These are phyloP conservation scores for Sebastes minor DNA, from an alignment of 2,797 vertebrate species.

Conservation along the genomic window DNA sequence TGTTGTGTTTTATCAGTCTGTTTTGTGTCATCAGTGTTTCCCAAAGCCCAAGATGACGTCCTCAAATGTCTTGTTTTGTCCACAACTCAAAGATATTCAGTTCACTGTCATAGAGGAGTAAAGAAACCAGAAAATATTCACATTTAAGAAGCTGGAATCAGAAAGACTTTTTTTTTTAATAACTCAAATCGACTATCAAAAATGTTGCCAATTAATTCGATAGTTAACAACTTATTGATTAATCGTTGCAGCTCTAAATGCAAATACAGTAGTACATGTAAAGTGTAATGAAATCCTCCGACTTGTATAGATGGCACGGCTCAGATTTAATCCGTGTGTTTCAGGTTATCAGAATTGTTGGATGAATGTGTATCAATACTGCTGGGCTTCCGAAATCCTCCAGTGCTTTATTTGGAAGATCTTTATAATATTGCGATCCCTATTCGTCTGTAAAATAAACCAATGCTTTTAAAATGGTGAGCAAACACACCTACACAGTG, in stretches of 20 bases:
- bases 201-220: rapidly evolving
- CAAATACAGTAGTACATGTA: not conserved
- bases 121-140: no score
- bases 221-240: no score
- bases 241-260: not conserved
- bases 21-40: no score
- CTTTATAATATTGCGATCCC: not conserved
- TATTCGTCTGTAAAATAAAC: not conserved
- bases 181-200: rapidly evolving
- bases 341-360: not conserved
- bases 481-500: not conserved
- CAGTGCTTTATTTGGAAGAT: not conserved
- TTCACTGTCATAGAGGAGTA: no score
- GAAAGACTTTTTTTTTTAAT: no score
- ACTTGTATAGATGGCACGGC: not conserved
- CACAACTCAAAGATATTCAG: no score
- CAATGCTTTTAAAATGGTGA: rapidly evolving
- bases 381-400: not conserved
- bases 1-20: no score
- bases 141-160: rapidly evolving
- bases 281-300: not conserved
- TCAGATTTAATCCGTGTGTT: not conserved
- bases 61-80: no score
- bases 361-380: not conserved
- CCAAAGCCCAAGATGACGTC: no score